phyloP scores from a whole-genome alignment of 2,888 invertebrate species.

The Archips xylosteana region DNA sequence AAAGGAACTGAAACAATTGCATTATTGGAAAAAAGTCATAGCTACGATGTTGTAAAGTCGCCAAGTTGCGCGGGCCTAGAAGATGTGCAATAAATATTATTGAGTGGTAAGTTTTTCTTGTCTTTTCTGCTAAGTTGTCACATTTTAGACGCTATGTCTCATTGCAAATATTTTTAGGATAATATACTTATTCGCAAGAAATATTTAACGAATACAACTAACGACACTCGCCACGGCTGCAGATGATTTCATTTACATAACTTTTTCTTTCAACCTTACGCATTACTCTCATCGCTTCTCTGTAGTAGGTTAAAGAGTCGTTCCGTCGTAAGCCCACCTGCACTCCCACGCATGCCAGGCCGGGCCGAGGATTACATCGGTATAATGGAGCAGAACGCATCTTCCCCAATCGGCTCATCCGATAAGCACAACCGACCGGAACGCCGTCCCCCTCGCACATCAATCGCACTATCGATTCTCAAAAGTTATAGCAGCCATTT shows the following conservation, averaged over 20 bases:
- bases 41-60: background rate
- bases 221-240: background rate
- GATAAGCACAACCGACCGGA: slow-evolving; percentile 81
- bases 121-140: background rate
- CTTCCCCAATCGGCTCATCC: slow-evolving; percentile 76
- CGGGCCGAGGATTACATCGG: slow-evolving; percentile 64
- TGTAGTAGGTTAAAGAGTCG: background rate
- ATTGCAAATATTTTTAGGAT: too few relatives aligned
- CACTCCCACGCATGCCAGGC: slow-evolving; percentile 9
- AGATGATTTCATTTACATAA: background rate
- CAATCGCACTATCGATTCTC: slow-evolving; percentile 78
- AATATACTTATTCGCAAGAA: too few relatives aligned
- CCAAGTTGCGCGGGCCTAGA: background rate
- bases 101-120: background rate
- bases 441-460: slow-evolving; percentile 73
- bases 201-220: too few relatives aligned
- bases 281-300: background rate
- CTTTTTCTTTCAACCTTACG: too few relatives aligned
- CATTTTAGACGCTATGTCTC: too few relatives aligned
- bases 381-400: slow-evolving; percentile 81
- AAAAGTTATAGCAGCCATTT: slow-evolving; percentile 61
- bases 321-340: slow-evolving; percentile 21
- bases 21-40: background rate
- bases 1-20: background rate
- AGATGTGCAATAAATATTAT: background rate